A percentile compares a stretch with the other conserved stretches of the same genome.
Conservation (phyloP, 1,140 invertebrate genomes). For the Caenorhabditis inopinata region DNA sequence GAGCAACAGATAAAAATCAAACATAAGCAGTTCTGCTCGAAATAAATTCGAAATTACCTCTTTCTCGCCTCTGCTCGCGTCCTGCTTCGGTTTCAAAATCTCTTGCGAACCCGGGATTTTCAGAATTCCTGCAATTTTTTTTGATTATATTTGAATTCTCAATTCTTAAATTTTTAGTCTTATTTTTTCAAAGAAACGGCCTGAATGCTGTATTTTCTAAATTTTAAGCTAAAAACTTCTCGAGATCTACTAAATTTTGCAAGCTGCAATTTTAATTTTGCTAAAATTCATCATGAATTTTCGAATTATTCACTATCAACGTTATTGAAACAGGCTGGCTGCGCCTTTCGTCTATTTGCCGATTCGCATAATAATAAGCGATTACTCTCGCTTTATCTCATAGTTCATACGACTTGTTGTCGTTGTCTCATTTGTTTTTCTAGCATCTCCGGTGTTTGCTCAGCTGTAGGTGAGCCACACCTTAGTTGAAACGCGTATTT, state of each 20-base stretch:
- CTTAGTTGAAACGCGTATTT: not conserved
- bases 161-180: conserved; percentile 14
- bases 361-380: conserved; percentile 31
- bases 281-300: too few relatives aligned
- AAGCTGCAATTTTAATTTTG: too few relatives aligned
- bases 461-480: conserved; percentile 20
- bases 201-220: too few relatives aligned
- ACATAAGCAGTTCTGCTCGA: too few relatives aligned
- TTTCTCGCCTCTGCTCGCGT: conserved; percentile 6
- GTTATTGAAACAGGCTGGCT: too few relatives aligned
- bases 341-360: too few relatives aligned
- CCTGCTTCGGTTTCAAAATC: conserved; percentile 33
- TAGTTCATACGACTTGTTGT: conserved; percentile 15
- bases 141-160: conserved; percentile 37
- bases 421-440: conserved; percentile 17
- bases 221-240: too few relatives aligned
- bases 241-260: too few relatives aligned
- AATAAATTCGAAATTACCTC: not conserved
- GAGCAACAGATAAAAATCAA: too few relatives aligned
- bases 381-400: conserved; percentile 33
- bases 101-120: conserved; percentile 12
- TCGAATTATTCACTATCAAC: too few relatives aligned
- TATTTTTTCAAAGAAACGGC: not conserved
- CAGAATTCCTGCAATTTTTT: conserved; percentile 32
- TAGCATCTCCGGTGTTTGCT: not conserved